Evolutionary conservation across 1,140 invertebrate genomes (phyloP), one percentile per base, ranked within the genome.

Genomic region (Drosophila repleta): DNA sequence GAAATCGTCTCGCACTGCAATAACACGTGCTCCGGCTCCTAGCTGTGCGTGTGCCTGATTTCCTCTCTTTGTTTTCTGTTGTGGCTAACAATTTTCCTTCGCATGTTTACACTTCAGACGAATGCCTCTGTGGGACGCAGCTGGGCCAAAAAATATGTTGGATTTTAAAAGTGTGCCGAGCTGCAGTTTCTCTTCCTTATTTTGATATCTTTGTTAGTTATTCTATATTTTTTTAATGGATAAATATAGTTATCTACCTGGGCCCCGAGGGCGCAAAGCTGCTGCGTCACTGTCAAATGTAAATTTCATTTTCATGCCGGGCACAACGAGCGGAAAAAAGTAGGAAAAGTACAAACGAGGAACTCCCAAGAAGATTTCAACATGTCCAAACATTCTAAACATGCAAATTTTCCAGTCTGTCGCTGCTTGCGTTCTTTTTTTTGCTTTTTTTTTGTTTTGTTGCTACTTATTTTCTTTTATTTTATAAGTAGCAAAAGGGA

Each of bases 351-450:
- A 55, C 51, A 21, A 60, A 52, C 66, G 72, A 75, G 71, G 43
- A 88, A 83, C 68, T 87, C 78, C 74, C 71, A 78, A 82, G 72
- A 87, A 87, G 83, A 87, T 87, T 87, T 87, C 75, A 88, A 77
- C 83, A 88, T 88, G 83, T 88, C 84, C 83, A 89, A 75, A 75
- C 73, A 75, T 72, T 72, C 73, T 72, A 75, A 87, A 79, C 83
- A 88, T 88, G 84, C 84, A 88, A 88, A 88, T 88, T 88, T 88
- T 88, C 83, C 84, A 88, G 83, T 89, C 83, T 88, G 83, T 88
- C 83, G 83, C 83, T 88, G 83, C 41, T 61, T 46, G 52, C 79
- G 72, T 64, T 62, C 51, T 55, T 52, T 45, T 29, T 52, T 29
- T 63, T 29, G 37, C n/a, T 55, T 32, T 52, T 35, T 29, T 58